A percentile compares a stretch with the other conserved stretches of the same genome.
Evolutionary conservation across 1,140 invertebrate species (phyloP).

Genomic region (Drosophila guanche): DNA sequence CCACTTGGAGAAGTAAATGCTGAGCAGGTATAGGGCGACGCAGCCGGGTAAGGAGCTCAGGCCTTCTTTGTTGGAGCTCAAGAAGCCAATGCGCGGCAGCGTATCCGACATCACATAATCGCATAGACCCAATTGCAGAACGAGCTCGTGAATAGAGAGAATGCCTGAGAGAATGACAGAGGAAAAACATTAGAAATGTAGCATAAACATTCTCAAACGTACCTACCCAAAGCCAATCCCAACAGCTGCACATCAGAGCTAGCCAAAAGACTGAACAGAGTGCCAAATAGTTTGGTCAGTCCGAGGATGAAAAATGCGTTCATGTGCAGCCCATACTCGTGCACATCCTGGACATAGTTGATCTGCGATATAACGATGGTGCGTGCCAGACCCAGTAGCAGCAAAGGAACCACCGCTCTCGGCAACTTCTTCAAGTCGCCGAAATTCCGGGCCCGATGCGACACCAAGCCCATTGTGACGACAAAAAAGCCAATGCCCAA

Average conservation of each 20-base stretch:
- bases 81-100: conserved; percentile 85
- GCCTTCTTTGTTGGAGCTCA: conserved; percentile 95
- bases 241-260: conserved; percentile 39
- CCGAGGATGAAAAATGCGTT: conserved; percentile 98
- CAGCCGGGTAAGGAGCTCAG: conserved; percentile 93
- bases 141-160: conserved; percentile 88
- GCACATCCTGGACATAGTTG: conserved; percentile 93
- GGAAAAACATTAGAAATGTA: background rate
- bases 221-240: conserved; percentile 72
- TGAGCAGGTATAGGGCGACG: conserved; percentile 91
- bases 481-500: conserved; percentile 95
- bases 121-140: conserved; percentile 87
- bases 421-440: conserved; percentile 69
- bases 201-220: conserved; percentile 50
- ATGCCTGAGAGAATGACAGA: conserved; percentile 71
- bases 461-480: conserved; percentile 92
- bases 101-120: conserved; percentile 88
- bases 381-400: conserved; percentile 89
- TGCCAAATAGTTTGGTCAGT: conserved; percentile 90
- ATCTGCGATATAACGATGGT: conserved; percentile 86
- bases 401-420: conserved; percentile 85
- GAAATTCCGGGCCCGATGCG: conserved; percentile 67
- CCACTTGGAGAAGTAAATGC: conserved; percentile 85
- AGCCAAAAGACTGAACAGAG: conserved; percentile 56
- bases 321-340: conserved; percentile 98